Base-by-base conservation (phyloP, 2,797 vertebrate species). In the Oceanodroma leucorhoa region DNA sequence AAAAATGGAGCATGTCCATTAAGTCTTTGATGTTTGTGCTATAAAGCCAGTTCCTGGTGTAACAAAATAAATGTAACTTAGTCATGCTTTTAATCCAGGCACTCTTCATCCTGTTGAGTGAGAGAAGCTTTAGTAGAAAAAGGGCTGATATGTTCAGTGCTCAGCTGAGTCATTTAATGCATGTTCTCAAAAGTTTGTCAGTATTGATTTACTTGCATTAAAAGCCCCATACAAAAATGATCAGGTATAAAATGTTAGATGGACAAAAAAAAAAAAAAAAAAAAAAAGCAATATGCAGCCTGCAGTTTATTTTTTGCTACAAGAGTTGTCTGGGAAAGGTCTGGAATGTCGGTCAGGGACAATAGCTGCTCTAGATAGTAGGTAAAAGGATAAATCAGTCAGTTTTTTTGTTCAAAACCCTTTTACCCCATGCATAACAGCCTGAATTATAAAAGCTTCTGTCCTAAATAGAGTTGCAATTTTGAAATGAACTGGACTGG, bases 1-100 rank as follows among this genome's bases (percentile, higher is more conserved):
- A 86, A 89, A 93, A 91, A 93, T 32, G 8, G 38, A 95, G 45
- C 85, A 70, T 92, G 58, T 94, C 87, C 65, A 75, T 91, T 90
- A 91, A 82, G 66, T 34, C 94, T 96, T 95, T 96, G 94, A 95
- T 93, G 83, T 93, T 67, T 81, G n/a, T 82, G 26, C 77, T 88
- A 57, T 70, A 92, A 84, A 94, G 81, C 6, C 62, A 46, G 57
- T 62, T 92, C 36, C 54, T 77, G 46, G 15, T 80, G n/a, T 53
- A 87, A 66, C n/a, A 89, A 87, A 95, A 73, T 84, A 79, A 86
- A 70, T 83, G 64, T 90, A 91, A 84, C 69, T 90, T 96, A 87
- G 80, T 76, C 67, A 90, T 93, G 91, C 65, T 91, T 96, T 95
- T 87, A 92, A 78, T 72, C 71, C 45, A 36, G 61, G 26, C 30